Percentiles rank a stretch among this genome's conserved stretches.
These are phyloP conservation scores for Brienomyrus longianalis DNA, from an alignment of 2,113 vertebrate genomes.

Conservation along the genomic window DNA sequence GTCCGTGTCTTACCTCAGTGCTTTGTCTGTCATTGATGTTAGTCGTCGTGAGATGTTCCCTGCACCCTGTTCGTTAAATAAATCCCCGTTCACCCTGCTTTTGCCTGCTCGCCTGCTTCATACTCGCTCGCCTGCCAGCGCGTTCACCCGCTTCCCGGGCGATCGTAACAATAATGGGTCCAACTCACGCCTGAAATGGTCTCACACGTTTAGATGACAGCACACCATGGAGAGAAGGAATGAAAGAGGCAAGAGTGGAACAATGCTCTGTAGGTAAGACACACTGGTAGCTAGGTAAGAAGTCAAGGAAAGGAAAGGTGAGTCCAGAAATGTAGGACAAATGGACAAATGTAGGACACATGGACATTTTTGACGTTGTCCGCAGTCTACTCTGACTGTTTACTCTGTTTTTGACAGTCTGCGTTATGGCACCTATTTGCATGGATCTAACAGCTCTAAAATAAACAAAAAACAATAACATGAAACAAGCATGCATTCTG, in stretches of 20 bases:
- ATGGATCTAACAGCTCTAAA: not conserved
- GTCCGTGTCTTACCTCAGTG: too few species aligned
- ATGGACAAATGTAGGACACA: not conserved
- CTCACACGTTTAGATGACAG: not conserved
- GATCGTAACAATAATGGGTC: too few species aligned
- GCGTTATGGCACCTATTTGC: not conserved
- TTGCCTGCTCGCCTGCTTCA: too few species aligned
- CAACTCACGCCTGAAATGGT: not conserved
- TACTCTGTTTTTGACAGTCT: not conserved
- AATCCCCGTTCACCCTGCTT: too few species aligned
- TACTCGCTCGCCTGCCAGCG: too few species aligned
- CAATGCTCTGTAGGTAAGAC: not conserved
- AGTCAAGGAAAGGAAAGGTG: not conserved
- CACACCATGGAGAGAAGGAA: not conserved
- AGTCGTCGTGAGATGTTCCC: too few species aligned
- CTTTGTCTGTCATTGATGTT: too few species aligned
- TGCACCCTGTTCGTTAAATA: too few species aligned
- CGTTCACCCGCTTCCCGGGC: too few species aligned
- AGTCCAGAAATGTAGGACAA: not conserved
- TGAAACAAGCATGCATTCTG: not conserved
- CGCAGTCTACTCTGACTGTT: too few species aligned
- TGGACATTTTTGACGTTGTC: not conserved
- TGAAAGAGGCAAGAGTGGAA: not conserved
- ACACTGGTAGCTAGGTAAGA: not conserved
- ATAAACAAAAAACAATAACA: not conserved